Percentiles rank a stretch among this genome's conserved stretches.
phyloP scores from a whole-genome alignment of 2,888 invertebrate genomes.

The Lithophane leautieri region DNA sequence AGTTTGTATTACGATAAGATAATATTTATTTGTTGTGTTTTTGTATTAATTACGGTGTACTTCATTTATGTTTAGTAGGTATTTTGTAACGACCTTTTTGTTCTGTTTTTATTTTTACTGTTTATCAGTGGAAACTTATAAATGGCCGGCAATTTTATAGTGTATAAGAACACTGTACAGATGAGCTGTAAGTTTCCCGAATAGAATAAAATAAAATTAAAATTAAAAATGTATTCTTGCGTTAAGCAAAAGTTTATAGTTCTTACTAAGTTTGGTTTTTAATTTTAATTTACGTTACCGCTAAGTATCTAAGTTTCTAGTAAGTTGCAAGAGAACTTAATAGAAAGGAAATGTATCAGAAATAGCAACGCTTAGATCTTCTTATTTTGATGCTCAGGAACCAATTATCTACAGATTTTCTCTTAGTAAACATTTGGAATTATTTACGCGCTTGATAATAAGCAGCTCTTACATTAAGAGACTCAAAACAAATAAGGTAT shows the following conservation, averaged over 20 bases:
- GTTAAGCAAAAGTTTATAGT: not conserved
- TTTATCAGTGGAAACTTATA: no score
- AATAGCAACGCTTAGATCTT: not conserved
- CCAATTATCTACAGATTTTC: not conserved
- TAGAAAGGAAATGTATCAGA: not conserved
- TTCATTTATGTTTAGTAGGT: no score
- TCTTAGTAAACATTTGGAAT: not conserved
- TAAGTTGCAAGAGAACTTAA: not conserved
- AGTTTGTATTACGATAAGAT: no score
- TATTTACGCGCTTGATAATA: not conserved
- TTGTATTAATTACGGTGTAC: no score
- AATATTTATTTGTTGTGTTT: no score
- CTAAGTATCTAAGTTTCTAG: not conserved
- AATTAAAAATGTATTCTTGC: no score
- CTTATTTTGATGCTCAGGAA: not conserved
- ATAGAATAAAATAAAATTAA: no score
- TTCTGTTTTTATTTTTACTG: no score
- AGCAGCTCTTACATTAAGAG: not conserved
- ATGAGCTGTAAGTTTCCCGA: no score
- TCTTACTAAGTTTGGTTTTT: not conserved
- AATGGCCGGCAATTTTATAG: no score
- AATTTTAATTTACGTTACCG: not conserved
- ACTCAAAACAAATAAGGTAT: conserved; percentile 30
- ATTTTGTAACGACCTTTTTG: no score
- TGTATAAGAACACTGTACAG: no score